A percentile compares a stretch with the other conserved stretches of the same genome.
phyloP scores from a whole-genome alignment of 1,140 invertebrate genomes.

The Philotrypesis tridentata region DNA sequence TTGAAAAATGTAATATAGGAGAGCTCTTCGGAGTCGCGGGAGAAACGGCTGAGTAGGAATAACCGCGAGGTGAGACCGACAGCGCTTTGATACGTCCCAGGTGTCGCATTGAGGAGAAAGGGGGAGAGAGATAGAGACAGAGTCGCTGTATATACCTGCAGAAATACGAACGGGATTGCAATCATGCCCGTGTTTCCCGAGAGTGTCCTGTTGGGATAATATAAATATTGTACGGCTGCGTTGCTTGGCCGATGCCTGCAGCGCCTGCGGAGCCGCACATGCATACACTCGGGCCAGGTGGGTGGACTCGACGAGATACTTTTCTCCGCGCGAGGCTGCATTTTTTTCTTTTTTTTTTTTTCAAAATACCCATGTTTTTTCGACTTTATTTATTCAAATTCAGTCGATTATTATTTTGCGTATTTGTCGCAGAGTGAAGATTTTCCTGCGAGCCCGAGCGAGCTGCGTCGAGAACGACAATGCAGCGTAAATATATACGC shows the following conservation, averaged over 20 bases:
- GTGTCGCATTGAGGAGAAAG: conserved; percentile 63
- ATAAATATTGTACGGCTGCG: conserved; percentile 70
- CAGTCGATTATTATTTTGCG: no score
- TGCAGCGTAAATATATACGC: no score
- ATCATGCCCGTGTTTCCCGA: conserved; percentile 69
- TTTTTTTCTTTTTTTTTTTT: no score
- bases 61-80: conserved; percentile 56
- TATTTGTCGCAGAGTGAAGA: no score
- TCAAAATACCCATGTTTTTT: no score
- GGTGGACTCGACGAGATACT: not conserved
- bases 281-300: conserved; percentile 43
- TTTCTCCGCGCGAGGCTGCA: no score
- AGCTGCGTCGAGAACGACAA: no score
- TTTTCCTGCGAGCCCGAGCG: no score
- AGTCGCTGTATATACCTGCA: conserved; percentile 56
- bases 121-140: conserved; percentile 29
- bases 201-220: conserved; percentile 72
- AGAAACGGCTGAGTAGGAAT: conserved; percentile 22
- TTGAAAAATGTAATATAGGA: not conserved
- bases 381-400: no score
- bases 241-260: conserved; percentile 40
- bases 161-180: conserved; percentile 70
- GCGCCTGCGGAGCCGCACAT: conserved; percentile 46
- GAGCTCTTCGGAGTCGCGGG: conserved; percentile 50
- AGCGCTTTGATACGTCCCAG: conserved; percentile 69